Base-by-base conservation (phyloP, 2,113 vertebrate species). In the Octodon degus region DNA sequence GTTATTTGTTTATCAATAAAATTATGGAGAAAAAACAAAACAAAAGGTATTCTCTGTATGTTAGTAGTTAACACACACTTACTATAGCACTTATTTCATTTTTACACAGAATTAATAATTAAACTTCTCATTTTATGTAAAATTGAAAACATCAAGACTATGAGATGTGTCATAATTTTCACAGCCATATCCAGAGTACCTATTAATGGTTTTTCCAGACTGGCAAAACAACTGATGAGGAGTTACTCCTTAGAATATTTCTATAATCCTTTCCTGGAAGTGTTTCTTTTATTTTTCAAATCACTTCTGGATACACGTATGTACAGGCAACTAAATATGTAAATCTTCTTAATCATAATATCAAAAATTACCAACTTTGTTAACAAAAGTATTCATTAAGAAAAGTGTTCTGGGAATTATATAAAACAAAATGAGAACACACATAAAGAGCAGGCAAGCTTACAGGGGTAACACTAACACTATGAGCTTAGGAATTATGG, bases 291-390 rank as follows among this genome's bases (percentile, higher is more conserved):
- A 63, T 47, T 94, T 74, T 79, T 76, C 27, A 63, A 62, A 88
- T 77, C 7, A 12, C 7, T 94, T 90, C 85, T 93, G 58, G 50
- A 65, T 94, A 92, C 5, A 91, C 67, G 67, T 27, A 72, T 83
- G 34, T 9, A 83, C 37, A 62, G 30, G 81, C 1, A 43, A 50
- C 63, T 93, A 88, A 91, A 74, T 92, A 95, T 68, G 90, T 83
- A 86, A 87, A 86, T 65, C 13, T 65, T 55, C 30, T 24, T 50
- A 89, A 88, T 20, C 4, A 53, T 67, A 86, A 92, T 67, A 82
- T 43, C 17, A 30, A 93, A 90, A 76, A 80, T 24, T 77, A 67
- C 1, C 47, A 43, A 14, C 8, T 0, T 86, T 20, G 58, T 55
- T 34, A 27, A 60, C 65, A 79, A 50, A 50, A 79, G 12, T 32